phyloP scores from a whole-genome alignment of 2,797 vertebrate genomes.

The Dermochelys coriacea region DNA sequence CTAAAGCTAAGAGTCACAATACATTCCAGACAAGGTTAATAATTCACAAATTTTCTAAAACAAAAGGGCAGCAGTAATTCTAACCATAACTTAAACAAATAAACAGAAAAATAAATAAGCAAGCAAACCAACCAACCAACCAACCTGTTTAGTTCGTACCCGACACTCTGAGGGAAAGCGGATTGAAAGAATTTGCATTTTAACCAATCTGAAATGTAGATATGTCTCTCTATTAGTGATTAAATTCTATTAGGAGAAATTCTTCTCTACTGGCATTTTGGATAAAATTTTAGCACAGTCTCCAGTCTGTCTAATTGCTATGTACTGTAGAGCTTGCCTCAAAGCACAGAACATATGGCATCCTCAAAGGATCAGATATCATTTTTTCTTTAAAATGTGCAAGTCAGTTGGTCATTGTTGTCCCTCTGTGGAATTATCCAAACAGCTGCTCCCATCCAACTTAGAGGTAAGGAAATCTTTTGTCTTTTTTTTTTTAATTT shows the following conservation, averaged over 20 bases:
- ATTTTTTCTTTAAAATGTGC: slow-evolving; percentile 74
- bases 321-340: slow-evolving; percentile 62
- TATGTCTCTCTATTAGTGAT: slow-evolving; percentile 36
- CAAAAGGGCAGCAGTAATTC: slow-evolving; percentile 35
- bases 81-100: neutral
- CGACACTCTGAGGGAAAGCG: slow-evolving; percentile 5
- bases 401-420: slow-evolving; percentile 79
- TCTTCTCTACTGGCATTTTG: slow-evolving; percentile 72
- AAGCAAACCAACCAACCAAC: neutral
- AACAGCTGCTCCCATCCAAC: slow-evolving; percentile 80
- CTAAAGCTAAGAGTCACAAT: neutral
- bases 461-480: slow-evolving; percentile 73
- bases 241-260: slow-evolving; percentile 68
- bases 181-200: slow-evolving; percentile 39
- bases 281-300: slow-evolving; percentile 68
- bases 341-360: slow-evolving; percentile 79
- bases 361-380: slow-evolving; percentile 79
- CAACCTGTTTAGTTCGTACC: slow-evolving; percentile 6
- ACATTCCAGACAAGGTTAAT: slow-evolving; percentile 2
- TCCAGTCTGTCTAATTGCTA: slow-evolving; percentile 70
- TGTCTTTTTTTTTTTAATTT: slow-evolving; percentile 73
- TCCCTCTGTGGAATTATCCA: slow-evolving; percentile 75
- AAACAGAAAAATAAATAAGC: neutral
- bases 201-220: slow-evolving; percentile 58
- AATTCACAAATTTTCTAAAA: slow-evolving; percentile 27